Base-by-base conservation (phyloP, 2,888 invertebrate genomes). In the Leptinotarsa juncta region DNA sequence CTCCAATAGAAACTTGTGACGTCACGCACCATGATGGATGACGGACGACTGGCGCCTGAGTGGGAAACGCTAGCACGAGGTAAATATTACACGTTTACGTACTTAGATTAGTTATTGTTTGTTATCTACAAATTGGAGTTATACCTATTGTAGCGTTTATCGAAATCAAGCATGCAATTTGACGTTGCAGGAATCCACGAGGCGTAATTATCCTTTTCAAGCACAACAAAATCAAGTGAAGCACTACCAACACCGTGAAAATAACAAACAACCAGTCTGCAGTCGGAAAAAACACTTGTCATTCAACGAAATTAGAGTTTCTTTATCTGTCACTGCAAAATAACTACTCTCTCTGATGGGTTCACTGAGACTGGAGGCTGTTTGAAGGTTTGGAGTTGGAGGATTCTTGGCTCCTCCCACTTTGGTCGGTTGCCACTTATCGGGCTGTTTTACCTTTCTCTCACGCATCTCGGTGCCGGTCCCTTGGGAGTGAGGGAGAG, bases 21-120 rank as follows among this genome's bases (percentile, higher is more conserved):
- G 89, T 89, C 89, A 89, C 88, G 88, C 87, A 89, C 90, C 91
- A 91, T 91, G 91, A 91, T 91, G 90, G 90, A 91, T 91, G 88
- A 86, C 88, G 86, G 85, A 81, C 80, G 77, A 77, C 83, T 84
- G 81, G 82, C 83, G 82, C 76, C 81, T 75, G 75, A 81, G 80
- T 82, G 81, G 81, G 81, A 80, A 78, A 78, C 55, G 72, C 75
- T 74, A 72, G 75, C 74, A 77, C 81, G 82, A 82, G 83, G 82
- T 80, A 72, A 57, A 65, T 71, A 48, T 60, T 71, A 71, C 71
- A 73, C 67, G 49, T 23, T 70, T 74, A 65, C 73, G n/a, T 73
- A 72, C 74, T 76, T 71, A 70, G 57, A 57, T 23, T 18, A 15
- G 3, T 62, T 62, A 62, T 62, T 18, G 42, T 62, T 62, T 16